These are phyloP conservation scores for Rhynchomys soricoides DNA, from an alignment of 2,113 vertebrate species.

Conservation along the genomic window DNA sequence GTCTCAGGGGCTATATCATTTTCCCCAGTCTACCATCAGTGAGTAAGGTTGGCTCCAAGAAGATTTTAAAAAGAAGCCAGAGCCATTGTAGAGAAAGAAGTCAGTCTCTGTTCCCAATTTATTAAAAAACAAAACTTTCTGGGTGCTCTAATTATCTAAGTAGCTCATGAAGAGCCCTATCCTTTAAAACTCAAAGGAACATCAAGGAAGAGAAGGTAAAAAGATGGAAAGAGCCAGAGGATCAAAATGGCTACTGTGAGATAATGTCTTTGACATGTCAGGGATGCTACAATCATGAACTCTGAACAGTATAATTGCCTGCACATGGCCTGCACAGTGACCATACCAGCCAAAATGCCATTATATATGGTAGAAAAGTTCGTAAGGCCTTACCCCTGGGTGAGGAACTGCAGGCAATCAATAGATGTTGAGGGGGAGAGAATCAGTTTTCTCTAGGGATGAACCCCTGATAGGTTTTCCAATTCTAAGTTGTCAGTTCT, in stretches of 20 bases:
- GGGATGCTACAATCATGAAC: neutral
- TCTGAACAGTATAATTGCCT: neutral
- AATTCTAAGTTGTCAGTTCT: neutral
- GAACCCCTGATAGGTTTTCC: neutral
- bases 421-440: neutral
- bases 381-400: neutral
- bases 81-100: neutral
- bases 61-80: neutral
- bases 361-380: neutral
- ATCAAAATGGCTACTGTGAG: neutral
- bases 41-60: neutral
- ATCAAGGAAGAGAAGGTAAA: neutral
- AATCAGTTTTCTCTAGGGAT: neutral
- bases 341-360: no score
- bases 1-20: neutral
- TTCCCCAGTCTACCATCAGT: neutral
- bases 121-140: neutral
- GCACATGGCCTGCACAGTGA: neutral
- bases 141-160: neutral
- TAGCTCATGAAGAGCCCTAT: neutral
- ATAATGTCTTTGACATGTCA: neutral
- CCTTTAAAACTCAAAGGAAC: neutral
- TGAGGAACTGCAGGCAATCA: neutral
- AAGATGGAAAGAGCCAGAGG: neutral
- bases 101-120: neutral